phyloP scores from a whole-genome alignment of 2,797 vertebrate species.

The Ispidina lecontei region DNA sequence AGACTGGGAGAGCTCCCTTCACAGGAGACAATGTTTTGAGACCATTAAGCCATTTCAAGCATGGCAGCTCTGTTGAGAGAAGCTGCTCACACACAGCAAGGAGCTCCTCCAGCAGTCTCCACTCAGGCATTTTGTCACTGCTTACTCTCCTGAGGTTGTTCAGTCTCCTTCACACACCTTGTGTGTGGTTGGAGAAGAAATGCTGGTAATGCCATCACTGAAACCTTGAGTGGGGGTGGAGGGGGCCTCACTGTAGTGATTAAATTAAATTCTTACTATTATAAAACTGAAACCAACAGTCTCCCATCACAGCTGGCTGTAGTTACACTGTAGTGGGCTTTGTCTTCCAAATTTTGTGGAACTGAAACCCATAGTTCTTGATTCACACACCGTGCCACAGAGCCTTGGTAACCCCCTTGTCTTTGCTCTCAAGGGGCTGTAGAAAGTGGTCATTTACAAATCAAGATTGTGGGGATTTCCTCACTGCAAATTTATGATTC shows the following conservation, averaged over 20 bases:
- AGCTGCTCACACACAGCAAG: neutral
- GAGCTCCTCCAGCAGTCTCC: neutral
- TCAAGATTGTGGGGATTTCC: neutral
- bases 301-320: neutral
- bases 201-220: neutral
- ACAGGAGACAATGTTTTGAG: neutral
- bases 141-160: neutral
- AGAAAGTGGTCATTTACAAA: slow-evolving; percentile 1
- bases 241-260: fast-evolving
- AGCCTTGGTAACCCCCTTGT: neutral
- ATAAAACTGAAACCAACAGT: neutral
- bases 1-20: slow-evolving; percentile 14
- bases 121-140: neutral
- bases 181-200: neutral
- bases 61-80: neutral
- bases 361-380: slow-evolving; percentile 3
- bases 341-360: slow-evolving; percentile 9
- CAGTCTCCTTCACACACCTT: neutral
- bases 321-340: neutral
- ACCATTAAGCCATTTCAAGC: neutral
- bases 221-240: neutral
- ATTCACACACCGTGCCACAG: neutral
- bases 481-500: slow-evolving; percentile 6
- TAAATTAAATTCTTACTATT: neutral
- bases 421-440: neutral